Evolutionary conservation across 2,888 invertebrate species (phyloP), one percentile per base, ranked within the genome.

Genomic region (Chrysolina haemoptera): DNA sequence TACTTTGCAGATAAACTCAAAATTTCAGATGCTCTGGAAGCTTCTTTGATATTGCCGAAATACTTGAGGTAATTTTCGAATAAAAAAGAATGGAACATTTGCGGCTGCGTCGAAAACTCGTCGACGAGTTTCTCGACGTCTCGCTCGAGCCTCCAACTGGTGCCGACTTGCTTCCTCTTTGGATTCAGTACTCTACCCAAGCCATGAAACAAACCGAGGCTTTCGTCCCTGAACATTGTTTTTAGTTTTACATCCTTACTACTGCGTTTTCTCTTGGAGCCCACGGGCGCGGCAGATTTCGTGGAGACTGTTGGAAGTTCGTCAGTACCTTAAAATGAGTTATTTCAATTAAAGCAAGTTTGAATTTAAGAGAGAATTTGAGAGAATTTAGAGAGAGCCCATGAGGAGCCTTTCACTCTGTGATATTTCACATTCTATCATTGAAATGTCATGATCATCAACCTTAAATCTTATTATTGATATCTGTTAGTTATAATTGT

Each of bases 141-240:
- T 83, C 94, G 92, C 59, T 90, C 87, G 65, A 94, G 89, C 75
- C 87, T 88, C 84, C 89, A 89, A 20, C 81, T 85, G 70, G 86
- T 85, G 41, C 83, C 84, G 79, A 87, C 88, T 87, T 85, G 80
- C 16, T 70, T 80, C 35, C 93, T 90, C 90, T 94, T 95, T 48
- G 95, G 94, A 89, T 95, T 94, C 48, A 94, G 89, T 10, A 94
- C 93, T 84, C 94, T 90, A 27, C 95, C 95, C 18, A 95, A 89
- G 0, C 93, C 93, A 88, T 95, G 95, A 83, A 95, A 90, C 79
- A 95, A 90, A 75, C 93, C 93, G 14, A 95, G 89, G 50, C 90
- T 91, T 87, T 94, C 93, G 86, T 94, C 93, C 80, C 93, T 91
- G 10, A 91, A 90, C 84, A 93, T 88, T 65, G 89, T 88, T 80